Conservation (phyloP, 2,888 invertebrate species). For the Drosophila limbata region DNA sequence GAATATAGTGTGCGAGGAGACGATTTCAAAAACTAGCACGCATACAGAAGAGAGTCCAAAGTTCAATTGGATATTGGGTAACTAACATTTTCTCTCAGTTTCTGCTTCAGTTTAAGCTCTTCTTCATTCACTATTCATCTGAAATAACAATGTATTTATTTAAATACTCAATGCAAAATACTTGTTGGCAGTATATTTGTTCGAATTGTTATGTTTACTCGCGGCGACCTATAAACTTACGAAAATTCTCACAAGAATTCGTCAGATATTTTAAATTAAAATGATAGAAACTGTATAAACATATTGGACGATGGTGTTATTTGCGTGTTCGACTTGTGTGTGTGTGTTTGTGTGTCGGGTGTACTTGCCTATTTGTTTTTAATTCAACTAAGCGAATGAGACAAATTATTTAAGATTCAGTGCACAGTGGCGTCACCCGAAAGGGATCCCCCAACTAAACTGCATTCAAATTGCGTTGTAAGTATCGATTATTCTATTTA, state of each 20-base stretch:
- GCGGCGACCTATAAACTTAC: conserved; percentile 33
- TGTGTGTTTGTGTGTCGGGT: conserved; percentile 14
- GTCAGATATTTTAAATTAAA: conserved; percentile 58
- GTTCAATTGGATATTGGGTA: conserved; percentile 44
- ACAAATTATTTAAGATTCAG: conserved; percentile 36
- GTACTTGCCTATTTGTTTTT: conserved; percentile 53
- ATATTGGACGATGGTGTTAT: conserved; percentile 23
- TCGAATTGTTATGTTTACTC: conserved; percentile 34
- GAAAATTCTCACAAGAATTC: conserved; percentile 50
- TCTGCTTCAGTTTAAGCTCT: conserved; percentile 34
- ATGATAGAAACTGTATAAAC: conserved; percentile 53
- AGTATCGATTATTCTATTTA: background rate
- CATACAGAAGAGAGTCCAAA: conserved; percentile 26
- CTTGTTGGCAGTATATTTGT: conserved; percentile 8
- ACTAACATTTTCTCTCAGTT: conserved; percentile 19
- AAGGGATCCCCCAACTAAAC: background rate
- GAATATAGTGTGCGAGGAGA: conserved; percentile 33
- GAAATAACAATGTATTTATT: conserved; percentile 12
- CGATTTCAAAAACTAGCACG: conserved; percentile 9
- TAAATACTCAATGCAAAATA: conserved; percentile 5
- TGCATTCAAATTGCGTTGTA: background rate
- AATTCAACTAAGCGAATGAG: conserved; percentile 43
- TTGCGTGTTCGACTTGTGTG: conserved; percentile 3
- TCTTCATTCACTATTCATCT: conserved; percentile 33
- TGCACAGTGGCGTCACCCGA: conserved; percentile 35